phyloP scores from a whole-genome alignment of 2,113 vertebrate species.

The Catagonus wagneri region DNA sequence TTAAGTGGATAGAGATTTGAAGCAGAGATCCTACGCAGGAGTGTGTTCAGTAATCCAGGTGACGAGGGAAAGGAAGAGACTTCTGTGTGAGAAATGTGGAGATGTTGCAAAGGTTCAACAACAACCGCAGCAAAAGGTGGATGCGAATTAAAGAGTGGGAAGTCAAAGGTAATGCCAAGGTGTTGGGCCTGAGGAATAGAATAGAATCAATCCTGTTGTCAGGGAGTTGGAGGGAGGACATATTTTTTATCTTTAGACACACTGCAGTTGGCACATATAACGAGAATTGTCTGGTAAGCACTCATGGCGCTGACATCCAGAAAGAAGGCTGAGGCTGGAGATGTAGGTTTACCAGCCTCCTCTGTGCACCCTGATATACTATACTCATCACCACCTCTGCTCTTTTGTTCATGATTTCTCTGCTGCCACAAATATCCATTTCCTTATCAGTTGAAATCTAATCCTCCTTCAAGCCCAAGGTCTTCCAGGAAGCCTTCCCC shows the following conservation, averaged over 20 bases:
- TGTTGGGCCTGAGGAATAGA: neutral
- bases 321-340: neutral
- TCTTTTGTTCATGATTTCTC: neutral
- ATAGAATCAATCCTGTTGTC: neutral
- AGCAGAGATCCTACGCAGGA: neutral
- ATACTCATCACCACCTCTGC: neutral
- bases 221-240: neutral
- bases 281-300: neutral
- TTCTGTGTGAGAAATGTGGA: neutral
- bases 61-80: neutral
- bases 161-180: neutral
- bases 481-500: neutral
- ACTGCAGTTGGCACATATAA: neutral
- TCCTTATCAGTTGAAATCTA: constrained; percentile 15
- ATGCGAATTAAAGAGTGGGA: neutral
- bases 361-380: neutral
- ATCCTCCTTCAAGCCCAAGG: neutral
- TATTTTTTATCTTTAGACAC: constrained; percentile 17
- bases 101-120: neutral
- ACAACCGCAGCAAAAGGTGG: neutral
- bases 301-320: neutral
- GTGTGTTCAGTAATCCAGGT: neutral
- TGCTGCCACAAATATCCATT: neutral
- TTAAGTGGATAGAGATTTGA: constrained; percentile 7
- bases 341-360: neutral